Percentiles rank a stretch among this genome's conserved stretches.
Evolutionary conservation across 1,140 invertebrate genomes (phyloP).

Genomic region (Ooceraea biroi): DNA sequence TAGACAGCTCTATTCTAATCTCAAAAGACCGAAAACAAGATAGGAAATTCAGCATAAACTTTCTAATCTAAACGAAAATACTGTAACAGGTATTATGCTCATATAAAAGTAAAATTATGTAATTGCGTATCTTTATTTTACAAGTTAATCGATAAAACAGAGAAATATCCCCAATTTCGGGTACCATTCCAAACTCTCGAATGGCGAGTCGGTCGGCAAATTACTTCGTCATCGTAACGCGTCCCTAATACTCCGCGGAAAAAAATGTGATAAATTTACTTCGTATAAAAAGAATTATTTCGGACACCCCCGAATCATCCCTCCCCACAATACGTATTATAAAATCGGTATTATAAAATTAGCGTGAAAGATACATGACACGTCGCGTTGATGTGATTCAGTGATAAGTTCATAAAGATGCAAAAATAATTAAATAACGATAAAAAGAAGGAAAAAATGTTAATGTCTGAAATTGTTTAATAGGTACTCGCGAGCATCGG

Average conservation of each 20-base stretch:
- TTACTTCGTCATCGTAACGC: constrained; percentile 25
- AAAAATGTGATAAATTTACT: constrained; percentile 21
- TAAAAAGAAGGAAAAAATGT: constrained; percentile 14
- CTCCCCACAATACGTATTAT: background rate
- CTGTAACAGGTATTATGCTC: constrained; percentile 86
- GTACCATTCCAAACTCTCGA: constrained; percentile 26
- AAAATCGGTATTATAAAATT: constrained; percentile 20
- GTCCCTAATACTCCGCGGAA: constrained; percentile 46
- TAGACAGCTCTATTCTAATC: constrained; percentile 42
- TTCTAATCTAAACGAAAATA: constrained; percentile 86
- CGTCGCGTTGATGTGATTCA: background rate
- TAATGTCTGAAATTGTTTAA: background rate
- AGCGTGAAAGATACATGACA: background rate
- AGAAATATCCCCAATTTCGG: constrained; percentile 65
- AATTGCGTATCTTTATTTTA: constrained; percentile 84
- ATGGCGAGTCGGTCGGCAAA: constrained; percentile 12
- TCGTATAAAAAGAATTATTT: constrained; percentile 59
- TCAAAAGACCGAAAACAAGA: constrained; percentile 43
- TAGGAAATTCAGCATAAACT: constrained; percentile 70
- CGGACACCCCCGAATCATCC: constrained; percentile 35
- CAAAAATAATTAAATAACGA: constrained; percentile 15
- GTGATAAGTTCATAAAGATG: constrained; percentile 15
- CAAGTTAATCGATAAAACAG: constrained; percentile 76
- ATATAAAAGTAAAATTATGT: constrained; percentile 82
- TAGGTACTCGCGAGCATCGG: background rate